phyloP scores from a whole-genome alignment of 1,140 invertebrate genomes.

The Grapholita molesta region DNA sequence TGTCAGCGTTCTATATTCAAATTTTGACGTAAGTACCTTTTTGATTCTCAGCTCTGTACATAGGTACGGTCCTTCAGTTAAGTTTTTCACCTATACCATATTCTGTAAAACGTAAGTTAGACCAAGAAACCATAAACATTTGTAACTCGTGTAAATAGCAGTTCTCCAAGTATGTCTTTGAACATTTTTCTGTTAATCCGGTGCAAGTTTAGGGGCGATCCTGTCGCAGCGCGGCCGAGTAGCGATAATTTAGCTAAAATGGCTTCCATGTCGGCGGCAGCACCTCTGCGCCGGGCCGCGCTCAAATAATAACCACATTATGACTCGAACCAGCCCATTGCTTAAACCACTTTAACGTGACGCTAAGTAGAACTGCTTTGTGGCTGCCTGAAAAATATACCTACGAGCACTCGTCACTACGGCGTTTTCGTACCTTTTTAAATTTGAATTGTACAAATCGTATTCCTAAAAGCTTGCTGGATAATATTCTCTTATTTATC shows the following conservation, averaged over 20 bases:
- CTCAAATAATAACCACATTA: slow-evolving; percentile 72
- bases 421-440: too few species aligned
- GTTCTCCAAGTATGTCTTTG: not conserved
- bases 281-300: slow-evolving; percentile 47
- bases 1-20: too few species aligned
- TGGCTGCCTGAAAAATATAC: slow-evolving; percentile 43
- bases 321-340: slow-evolving; percentile 63
- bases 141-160: not conserved
- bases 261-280: slow-evolving; percentile 66
- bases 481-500: not conserved
- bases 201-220: slow-evolving; percentile 48
- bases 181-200: slow-evolving; percentile 62
- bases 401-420: not conserved
- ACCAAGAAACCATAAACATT: not conserved
- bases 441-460: not conserved
- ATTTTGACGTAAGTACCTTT: too few species aligned
- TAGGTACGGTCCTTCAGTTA: too few species aligned
- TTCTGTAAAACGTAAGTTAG: not conserved
- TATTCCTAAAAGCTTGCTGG: not conserved
- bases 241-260: slow-evolving; percentile 70
- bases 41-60: too few species aligned
- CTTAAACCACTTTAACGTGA: slow-evolving; percentile 61
- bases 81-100: too few species aligned
- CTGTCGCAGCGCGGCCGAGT: slow-evolving; percentile 60
- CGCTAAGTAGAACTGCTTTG: slow-evolving; percentile 44